Percentiles rank a stretch among this genome's conserved stretches.
phyloP scores from a whole-genome alignment of 2,888 invertebrate genomes.

The Luperina testacea region DNA sequence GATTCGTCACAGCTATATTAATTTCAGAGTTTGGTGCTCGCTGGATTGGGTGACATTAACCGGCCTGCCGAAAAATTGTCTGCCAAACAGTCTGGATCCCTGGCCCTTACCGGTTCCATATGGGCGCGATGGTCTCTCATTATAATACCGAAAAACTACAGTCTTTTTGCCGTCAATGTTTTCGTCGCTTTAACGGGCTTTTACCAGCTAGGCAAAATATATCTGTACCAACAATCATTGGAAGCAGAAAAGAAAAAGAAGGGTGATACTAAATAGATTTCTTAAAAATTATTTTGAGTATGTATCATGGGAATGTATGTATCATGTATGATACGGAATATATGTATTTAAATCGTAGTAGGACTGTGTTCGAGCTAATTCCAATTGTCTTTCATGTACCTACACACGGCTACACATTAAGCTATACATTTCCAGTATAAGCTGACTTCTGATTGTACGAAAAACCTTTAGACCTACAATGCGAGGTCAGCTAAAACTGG shows the following conservation, averaged over 20 bases:
- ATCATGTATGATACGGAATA: neutral
- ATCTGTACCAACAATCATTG: conserved; percentile 74
- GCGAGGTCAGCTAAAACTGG: too few relatives aligned
- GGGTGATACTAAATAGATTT: neutral
- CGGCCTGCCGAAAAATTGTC: conserved; percentile 97
- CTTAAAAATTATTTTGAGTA: neutral
- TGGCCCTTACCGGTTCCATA: conserved; percentile 92
- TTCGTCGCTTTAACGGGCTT: conserved; percentile 97
- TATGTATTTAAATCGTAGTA: neutral
- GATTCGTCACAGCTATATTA: conserved; percentile 59
- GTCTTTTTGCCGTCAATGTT: conserved; percentile 97
- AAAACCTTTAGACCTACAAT: too few relatives aligned
- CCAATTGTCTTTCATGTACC: neutral
- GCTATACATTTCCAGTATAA: too few relatives aligned
- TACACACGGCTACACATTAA: too few relatives aligned
- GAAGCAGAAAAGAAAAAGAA: conserved; percentile 13
- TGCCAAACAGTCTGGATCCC: conserved; percentile 94
- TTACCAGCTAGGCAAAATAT: conserved; percentile 95
- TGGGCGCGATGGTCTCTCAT: conserved; percentile 99
- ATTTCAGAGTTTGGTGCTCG: conserved; percentile 94
- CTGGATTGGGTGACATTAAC: conserved; percentile 96
- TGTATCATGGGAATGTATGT: too few relatives aligned
- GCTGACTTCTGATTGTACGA: too few relatives aligned
- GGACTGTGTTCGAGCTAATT: neutral
- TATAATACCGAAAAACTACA: conserved; percentile 98